Percentiles rank a stretch among this genome's conserved stretches.
Evolutionary conservation across 1,140 invertebrate species (phyloP).

Genomic region (Sesamia nonagrioides): DNA sequence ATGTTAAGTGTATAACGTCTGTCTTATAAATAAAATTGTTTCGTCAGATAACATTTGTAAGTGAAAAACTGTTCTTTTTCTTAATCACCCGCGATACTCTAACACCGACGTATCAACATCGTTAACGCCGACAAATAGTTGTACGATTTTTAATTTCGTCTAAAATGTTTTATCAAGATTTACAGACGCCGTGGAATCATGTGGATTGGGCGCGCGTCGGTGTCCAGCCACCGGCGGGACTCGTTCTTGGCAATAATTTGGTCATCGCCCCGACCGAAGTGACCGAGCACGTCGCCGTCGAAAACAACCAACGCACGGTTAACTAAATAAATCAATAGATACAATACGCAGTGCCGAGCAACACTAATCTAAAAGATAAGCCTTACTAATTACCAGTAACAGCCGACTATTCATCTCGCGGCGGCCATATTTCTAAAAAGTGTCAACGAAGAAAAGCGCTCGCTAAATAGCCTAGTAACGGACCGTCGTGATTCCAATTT

Average conservation of each 20-base stretch:
- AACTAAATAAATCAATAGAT: constrained; percentile 52
- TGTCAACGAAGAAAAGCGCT: constrained; percentile 68
- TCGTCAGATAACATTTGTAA: constrained; percentile 44
- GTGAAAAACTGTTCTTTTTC: constrained; percentile 46
- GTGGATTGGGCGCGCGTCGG: constrained; percentile 57
- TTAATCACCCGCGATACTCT: constrained; percentile 41
- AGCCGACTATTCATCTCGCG: constrained; percentile 63
- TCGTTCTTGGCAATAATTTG: constrained; percentile 80
- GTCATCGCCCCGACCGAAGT: constrained; percentile 73
- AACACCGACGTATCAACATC: constrained; percentile 50
- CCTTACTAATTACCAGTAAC: constrained; percentile 65
- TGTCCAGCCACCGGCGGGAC: constrained; percentile 63
- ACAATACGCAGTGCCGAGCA: constrained; percentile 48
- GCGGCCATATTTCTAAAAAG: constrained; percentile 66
- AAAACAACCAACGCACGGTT: constrained; percentile 53
- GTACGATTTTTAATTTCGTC: constrained; percentile 50
- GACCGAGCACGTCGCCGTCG: constrained; percentile 53
- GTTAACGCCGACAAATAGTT: constrained; percentile 55
- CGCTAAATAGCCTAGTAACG: constrained; percentile 72
- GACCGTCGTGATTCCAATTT: constrained; percentile 77
- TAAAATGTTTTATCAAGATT: constrained; percentile 69
- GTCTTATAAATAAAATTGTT: constrained; percentile 50
- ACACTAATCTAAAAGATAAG: constrained; percentile 67
- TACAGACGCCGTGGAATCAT: constrained; percentile 59
- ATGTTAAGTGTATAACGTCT: constrained; percentile 49